phyloP scores from a whole-genome alignment of 2,888 invertebrate species.

The Barypeithes pellucidus region DNA sequence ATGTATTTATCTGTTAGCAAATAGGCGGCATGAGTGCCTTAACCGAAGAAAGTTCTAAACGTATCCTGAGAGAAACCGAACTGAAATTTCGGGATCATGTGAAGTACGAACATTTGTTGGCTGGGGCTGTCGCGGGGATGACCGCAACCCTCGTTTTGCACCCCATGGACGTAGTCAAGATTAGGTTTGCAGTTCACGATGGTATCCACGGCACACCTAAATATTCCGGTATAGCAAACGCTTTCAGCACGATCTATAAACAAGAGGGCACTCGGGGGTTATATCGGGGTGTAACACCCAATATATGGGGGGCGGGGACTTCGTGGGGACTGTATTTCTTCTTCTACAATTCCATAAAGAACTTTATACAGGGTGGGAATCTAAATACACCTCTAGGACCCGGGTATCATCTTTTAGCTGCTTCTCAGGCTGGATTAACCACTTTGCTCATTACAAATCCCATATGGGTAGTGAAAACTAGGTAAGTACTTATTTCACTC shows the following conservation, averaged over 20 bases:
- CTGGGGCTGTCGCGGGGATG: conserved; percentile 96
- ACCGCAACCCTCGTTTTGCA: conserved; percentile 94
- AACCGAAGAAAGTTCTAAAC: conserved; percentile 16
- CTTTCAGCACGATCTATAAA: conserved; percentile 87
- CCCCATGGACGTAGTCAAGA: conserved; percentile 98
- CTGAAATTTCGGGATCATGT: conserved; percentile 75
- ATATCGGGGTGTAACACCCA: conserved; percentile 98
- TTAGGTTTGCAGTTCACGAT: conserved; percentile 98
- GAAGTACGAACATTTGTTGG: conserved; percentile 94
- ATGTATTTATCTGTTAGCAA: not conserved
- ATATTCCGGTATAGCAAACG: conserved; percentile 87
- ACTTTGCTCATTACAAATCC: conserved; percentile 96
- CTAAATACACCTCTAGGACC: conserved; percentile 86
- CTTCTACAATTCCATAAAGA: conserved; percentile 95
- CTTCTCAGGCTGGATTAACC: conserved; percentile 90
- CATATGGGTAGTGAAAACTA: conserved; percentile 98
- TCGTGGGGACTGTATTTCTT: conserved; percentile 99
- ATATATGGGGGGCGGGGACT: conserved; percentile 95
- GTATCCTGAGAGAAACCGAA: conserved; percentile 34
- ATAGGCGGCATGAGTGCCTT: conserved; percentile 40
- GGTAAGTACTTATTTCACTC: conserved; percentile 68
- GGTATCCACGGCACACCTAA: conserved; percentile 86
- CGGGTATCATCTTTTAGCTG: conserved; percentile 89
- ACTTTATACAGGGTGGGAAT: conserved; percentile 90
- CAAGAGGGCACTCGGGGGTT: conserved; percentile 91